These are phyloP conservation scores for Nothoprocta perdicaria DNA, from an alignment of 2,113 vertebrate species.

Conservation along the genomic window DNA sequence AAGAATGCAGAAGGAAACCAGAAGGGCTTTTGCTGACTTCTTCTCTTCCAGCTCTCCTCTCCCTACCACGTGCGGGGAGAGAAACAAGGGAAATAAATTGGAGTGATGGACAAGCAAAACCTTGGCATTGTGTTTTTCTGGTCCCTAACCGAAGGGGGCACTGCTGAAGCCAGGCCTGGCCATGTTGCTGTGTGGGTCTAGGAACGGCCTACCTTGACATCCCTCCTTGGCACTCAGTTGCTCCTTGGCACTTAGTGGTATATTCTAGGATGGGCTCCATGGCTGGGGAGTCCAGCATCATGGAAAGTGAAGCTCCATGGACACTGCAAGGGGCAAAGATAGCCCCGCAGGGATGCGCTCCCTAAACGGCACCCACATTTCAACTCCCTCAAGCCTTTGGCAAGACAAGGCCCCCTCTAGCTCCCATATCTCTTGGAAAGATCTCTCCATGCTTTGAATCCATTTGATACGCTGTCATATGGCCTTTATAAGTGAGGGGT, in stretches of 20 bases:
- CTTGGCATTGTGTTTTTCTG: background rate
- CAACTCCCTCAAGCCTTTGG: background rate
- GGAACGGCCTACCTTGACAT: background rate
- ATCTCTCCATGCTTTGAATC: background rate
- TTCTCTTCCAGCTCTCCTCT: background rate
- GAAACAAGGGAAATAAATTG: background rate
- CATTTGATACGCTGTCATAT: background rate
- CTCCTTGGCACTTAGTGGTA: background rate
- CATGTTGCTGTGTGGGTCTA: background rate
- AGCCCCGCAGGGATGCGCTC: background rate
- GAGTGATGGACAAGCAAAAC: fast-evolving
- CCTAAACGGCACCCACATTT: background rate
- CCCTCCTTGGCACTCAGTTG: background rate
- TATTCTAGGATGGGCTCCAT: background rate
- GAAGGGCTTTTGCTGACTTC: slow-evolving; percentile 5
- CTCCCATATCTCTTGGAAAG: background rate
- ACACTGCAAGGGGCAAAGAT: background rate
- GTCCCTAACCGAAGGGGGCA: fast-evolving
- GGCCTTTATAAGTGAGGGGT: background rate
- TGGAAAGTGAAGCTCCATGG: background rate
- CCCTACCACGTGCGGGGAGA: no score
- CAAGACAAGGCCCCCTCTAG: background rate
- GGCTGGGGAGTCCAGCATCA: background rate
- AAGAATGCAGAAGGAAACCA: background rate
- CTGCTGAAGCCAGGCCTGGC: background rate